Percentiles rank a stretch among this genome's conserved stretches.
These are phyloP conservation scores for Lordiphosa collinella DNA, from an alignment of 1,140 invertebrate genomes.

Conservation along the genomic window DNA sequence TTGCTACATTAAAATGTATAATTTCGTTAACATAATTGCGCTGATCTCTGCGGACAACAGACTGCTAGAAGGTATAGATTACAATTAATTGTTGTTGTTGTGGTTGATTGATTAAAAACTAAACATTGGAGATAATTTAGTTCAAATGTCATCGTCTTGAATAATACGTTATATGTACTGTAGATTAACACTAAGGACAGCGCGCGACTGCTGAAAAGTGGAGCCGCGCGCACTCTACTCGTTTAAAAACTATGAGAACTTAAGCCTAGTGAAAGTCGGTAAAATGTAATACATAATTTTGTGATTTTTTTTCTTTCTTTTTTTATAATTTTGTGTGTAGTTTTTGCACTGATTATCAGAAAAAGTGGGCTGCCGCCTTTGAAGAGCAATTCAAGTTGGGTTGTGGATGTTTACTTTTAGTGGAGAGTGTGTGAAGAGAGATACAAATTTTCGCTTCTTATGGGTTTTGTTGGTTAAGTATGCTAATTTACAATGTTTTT, in stretches of 20 bases:
- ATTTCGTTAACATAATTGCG: slow-evolving; percentile 65
- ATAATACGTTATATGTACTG: slow-evolving; percentile 28
- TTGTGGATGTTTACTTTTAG: not conserved
- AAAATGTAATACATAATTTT: slow-evolving; percentile 56
- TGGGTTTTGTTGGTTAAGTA: slow-evolving; percentile 2
- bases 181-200: slow-evolving; percentile 54
- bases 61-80: slow-evolving; percentile 61
- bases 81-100: slow-evolving; percentile 45
- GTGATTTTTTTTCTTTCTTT: slow-evolving; percentile 35
- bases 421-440: not conserved
- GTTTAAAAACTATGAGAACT: slow-evolving; percentile 63
- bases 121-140: slow-evolving; percentile 52
- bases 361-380: slow-evolving; percentile 14
- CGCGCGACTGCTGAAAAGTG: slow-evolving; percentile 35
- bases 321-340: slow-evolving; percentile 30
- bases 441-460: slow-evolving; percentile 6
- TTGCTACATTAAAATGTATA: slow-evolving; percentile 67
- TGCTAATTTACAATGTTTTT: slow-evolving; percentile 12
- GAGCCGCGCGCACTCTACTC: slow-evolving; percentile 42
- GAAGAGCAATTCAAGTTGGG: slow-evolving; percentile 1
- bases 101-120: slow-evolving; percentile 51
- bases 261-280: slow-evolving; percentile 59
- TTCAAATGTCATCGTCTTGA: slow-evolving; percentile 23
- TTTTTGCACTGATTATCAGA: slow-evolving; percentile 70
- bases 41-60: slow-evolving; percentile 57